Percentiles rank a stretch among this genome's conserved stretches.
Conservation (phyloP, 2,888 invertebrate species). For the Autographa pulchrina region DNA sequence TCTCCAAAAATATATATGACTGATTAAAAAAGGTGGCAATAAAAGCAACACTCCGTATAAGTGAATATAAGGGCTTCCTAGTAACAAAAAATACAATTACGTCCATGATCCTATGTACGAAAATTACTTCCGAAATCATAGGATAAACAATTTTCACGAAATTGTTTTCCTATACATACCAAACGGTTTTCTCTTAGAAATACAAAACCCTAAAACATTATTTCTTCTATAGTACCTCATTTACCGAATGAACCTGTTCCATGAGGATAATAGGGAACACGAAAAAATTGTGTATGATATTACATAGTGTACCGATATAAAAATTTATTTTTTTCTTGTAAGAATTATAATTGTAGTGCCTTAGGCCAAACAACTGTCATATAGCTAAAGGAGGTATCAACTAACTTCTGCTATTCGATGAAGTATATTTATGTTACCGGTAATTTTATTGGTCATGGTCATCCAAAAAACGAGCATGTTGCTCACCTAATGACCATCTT, state of each 20-base stretch:
- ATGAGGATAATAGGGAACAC: conserved; percentile 19
- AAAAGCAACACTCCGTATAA: too few relatives aligned
- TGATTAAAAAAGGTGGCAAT: too few relatives aligned
- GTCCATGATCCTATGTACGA: not conserved
- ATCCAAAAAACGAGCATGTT: too few relatives aligned
- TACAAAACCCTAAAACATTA: conserved; percentile 27
- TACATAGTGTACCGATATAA: not conserved
- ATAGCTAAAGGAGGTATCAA: too few relatives aligned
- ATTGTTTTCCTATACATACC: conserved; percentile 16
- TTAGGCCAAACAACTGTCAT: too few relatives aligned
- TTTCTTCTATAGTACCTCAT: conserved; percentile 39
- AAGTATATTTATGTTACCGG: too few relatives aligned
- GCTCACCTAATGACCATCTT: too few relatives aligned
- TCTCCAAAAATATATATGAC: too few relatives aligned
- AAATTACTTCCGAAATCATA: not conserved
- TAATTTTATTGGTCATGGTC: too few relatives aligned
- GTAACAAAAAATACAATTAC: not conserved
- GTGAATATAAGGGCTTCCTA: not conserved
- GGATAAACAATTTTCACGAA: not conserved
- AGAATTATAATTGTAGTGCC: not conserved
- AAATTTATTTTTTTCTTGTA: not conserved
- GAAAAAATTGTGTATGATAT: conserved; percentile 26
- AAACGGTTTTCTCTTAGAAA: conserved; percentile 19
- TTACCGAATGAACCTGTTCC: conserved; percentile 32
- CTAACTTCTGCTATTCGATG: too few relatives aligned